Percentiles rank a stretch among this genome's conserved stretches.
phyloP scores from a whole-genome alignment of 2,113 vertebrate species.

The Stegostoma tigrinum region DNA sequence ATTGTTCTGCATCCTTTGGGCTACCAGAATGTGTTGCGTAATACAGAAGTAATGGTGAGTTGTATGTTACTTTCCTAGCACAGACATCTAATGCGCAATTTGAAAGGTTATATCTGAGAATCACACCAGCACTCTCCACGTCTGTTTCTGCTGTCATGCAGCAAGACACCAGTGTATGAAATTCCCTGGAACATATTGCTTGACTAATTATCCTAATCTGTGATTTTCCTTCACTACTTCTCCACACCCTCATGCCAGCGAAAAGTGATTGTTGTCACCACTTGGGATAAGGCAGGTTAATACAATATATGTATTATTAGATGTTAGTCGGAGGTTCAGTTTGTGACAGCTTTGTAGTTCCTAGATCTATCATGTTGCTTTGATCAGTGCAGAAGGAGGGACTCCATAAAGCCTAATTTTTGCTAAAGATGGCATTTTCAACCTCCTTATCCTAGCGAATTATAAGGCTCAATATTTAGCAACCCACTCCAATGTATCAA shows the following conservation, averaged over 20 bases:
- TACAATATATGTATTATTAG: not conserved
- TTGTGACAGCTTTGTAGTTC: not conserved
- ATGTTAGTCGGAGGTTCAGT: not conserved
- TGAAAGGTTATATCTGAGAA: not conserved
- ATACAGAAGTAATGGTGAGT: constrained; percentile 92
- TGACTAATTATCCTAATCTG: not conserved
- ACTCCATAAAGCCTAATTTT: not conserved
- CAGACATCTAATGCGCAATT: not conserved
- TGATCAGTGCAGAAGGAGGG: not conserved
- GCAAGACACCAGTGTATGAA: too few species aligned
- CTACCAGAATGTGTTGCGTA: constrained; percentile 89
- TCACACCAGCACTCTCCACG: not conserved
- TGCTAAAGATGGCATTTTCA: not conserved
- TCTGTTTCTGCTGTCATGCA: not conserved
- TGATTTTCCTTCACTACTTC: not conserved
- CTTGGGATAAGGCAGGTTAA: not conserved
- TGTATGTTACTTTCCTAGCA: not conserved
- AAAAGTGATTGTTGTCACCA: not conserved
- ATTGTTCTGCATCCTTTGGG: constrained; percentile 90
- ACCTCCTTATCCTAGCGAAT: not conserved
- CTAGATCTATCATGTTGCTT: not conserved
- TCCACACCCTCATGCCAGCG: not conserved
- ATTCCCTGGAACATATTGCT: not conserved
- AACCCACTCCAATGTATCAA: not conserved
- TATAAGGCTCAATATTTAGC: not conserved